Base-by-base conservation (phyloP, 2,797 vertebrate species). In the Molothrus ater region DNA sequence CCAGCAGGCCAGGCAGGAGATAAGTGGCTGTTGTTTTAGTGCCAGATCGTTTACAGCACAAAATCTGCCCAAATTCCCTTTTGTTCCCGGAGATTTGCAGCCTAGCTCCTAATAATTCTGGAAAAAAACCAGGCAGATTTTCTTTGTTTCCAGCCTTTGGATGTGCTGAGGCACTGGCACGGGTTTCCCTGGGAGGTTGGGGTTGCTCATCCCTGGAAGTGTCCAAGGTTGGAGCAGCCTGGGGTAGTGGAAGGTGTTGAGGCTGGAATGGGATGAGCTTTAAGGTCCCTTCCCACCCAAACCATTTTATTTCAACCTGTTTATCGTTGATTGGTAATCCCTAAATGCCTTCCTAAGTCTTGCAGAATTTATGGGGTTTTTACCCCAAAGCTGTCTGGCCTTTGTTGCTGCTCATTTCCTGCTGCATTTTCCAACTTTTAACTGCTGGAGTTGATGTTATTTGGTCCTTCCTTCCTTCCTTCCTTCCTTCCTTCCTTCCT, bases 21-120 rank as follows among this genome's bases (percentile, higher is more conserved):
- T 83, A 71, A 91, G 82, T 64, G 68, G 69, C 72, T 93, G 17
- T 80, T 96, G 88, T 73, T 86, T 42, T 8, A 45, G 31, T 86
- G 94, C 90, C 91, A 95, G 75, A 45, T 91, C 75, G 0, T 91
- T 93, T 74, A 7, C 29, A 56, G 3, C 85, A 83, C 25, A 65
- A 59, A 32, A 70, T 68, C 71, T 82, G 75, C 84, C 57, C 24
- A 9, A 65, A 80, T 91, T 87, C 18, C 69, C 71, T 71, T 89
- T 87, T 89, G 71, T 92, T 94, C 63, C 18, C 59, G 4, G 73
- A 28, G 11, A 57, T 88, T 32, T 72, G 80, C 66, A 84, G 64
- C 13, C 54, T 2, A 1, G 59, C 51, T 82, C 61, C 10, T 28
- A 2, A 50, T 1, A 34, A 7, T 36, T 88, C n/a, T 56, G 42